Base-by-base conservation (phyloP, 1,140 invertebrate species). In the Dysdera silvatica region DNA sequence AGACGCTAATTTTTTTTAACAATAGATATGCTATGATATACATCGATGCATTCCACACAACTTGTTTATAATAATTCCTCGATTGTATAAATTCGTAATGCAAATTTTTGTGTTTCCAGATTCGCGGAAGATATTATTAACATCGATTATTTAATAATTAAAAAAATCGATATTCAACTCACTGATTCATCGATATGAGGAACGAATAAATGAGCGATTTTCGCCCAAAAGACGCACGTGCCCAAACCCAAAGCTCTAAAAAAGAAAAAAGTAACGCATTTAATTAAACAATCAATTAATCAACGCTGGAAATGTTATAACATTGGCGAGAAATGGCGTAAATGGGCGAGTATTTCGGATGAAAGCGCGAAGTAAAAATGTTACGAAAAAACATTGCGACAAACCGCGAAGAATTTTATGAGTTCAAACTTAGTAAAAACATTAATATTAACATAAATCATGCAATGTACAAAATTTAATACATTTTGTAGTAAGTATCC, bases 191-290 rank as follows among this genome's bases (percentile, higher is more conserved):
- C 40, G 16, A 61, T 45, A 28, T 54, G 18, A 16, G 60, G 60
- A 16, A 54, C 20, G 29, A 61, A 61, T 35, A 61, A 43, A 47
- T 53, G 8, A 18, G 60, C 60, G 5, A 61, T 33, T 61, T 18
- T 33, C 28, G 37, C 49, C 29, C 60, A 61, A 26, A 61, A 37
- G 16, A 61, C 18, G 8, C 60, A 61, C 1, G 51, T 54, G 1
- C 51, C 51, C 26, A 61, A n/a, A 5, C 60, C 60, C n/a, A 61
- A 49, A 6, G 51, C 60, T 28, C 60, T 61, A 18, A 12, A 52
- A 61, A 49, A 14, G n/a, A n/a, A 37, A 10, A n/a, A 37, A 10
- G n/a, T n/a, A n/a, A n/a, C n/a, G 35, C 12, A 10, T 10, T 14
- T 37, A 14, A n/a, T 37, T 10, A 37, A n/a, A 37, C 12, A 37